phyloP scores from a whole-genome alignment of 2,888 invertebrate genomes.

The Lamproptera curius region DNA sequence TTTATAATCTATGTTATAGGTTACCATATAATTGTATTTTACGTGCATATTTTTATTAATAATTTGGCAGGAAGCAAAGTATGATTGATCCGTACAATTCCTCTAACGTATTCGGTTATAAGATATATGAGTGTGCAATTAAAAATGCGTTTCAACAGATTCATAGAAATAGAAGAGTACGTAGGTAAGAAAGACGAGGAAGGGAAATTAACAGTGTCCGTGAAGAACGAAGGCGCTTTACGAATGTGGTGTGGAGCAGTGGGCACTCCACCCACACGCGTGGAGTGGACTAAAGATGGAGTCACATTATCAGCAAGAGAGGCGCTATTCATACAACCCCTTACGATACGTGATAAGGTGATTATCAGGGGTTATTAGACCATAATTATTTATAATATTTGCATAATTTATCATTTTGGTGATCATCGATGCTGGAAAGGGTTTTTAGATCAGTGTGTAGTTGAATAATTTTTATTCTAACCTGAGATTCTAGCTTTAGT shows the following conservation, averaged over 20 bases:
- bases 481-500: no score
- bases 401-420: no score
- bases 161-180: conserved; percentile 61
- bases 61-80: no score
- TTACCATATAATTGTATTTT: not conserved
- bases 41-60: no score
- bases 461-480: no score
- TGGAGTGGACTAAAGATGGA: conserved; percentile 78
- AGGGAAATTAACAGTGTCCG: conserved; percentile 49
- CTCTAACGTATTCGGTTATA: no score
- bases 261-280: conserved; percentile 79
- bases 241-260: conserved; percentile 82
- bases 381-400: no score
- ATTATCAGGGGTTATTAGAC: not conserved
- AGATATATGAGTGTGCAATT: no score
- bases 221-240: conserved; percentile 52
- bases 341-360: conserved; percentile 58
- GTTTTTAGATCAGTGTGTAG: no score
- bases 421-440: no score
- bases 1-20: no score
- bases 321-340: conserved; percentile 60
- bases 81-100: no score
- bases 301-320: conserved; percentile 57
- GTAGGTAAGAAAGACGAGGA: conserved; percentile 55
- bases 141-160: conserved; percentile 49